phyloP scores from a whole-genome alignment of 2,888 invertebrate species.

The Andrena camellia region DNA sequence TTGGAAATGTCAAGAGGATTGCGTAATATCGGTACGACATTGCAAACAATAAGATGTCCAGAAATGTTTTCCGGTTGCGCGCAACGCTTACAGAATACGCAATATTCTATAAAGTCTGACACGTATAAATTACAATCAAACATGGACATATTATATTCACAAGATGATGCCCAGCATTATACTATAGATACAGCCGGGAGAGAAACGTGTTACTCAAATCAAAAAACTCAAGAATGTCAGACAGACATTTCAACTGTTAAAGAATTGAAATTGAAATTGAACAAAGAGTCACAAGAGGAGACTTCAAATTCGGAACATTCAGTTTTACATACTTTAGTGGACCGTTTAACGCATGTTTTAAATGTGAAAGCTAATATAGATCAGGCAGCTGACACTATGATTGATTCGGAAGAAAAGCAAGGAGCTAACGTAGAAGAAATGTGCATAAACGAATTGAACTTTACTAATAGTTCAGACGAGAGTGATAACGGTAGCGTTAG shows the following conservation, averaged over 20 bases:
- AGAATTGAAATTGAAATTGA: conserved; percentile 60
- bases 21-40: conserved; percentile 57
- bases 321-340: conserved; percentile 74
- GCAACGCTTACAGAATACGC: conserved; percentile 4
- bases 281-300: conserved; percentile 48
- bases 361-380: conserved; percentile 70
- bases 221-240: conserved; percentile 78
- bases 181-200: conserved; percentile 2
- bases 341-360: conserved; percentile 72
- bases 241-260: conserved; percentile 76
- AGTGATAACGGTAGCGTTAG: conserved; percentile 75
- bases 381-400: conserved; percentile 71
- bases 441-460: conserved; percentile 69
- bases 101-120: neutral
- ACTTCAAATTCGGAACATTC: conserved; percentile 42
- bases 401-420: conserved; percentile 42
- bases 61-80: conserved; percentile 15
- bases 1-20: conserved; percentile 85
- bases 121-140: conserved; percentile 9
- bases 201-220: conserved; percentile 27
- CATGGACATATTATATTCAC: conserved; percentile 9
- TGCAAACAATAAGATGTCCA: conserved; percentile 55
- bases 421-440: conserved; percentile 23
- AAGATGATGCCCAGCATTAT: conserved; percentile 6
- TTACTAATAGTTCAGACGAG: conserved; percentile 74